Base-by-base conservation (phyloP, 2,888 invertebrate species). In the Caenorhabditis parvicauda region DNA sequence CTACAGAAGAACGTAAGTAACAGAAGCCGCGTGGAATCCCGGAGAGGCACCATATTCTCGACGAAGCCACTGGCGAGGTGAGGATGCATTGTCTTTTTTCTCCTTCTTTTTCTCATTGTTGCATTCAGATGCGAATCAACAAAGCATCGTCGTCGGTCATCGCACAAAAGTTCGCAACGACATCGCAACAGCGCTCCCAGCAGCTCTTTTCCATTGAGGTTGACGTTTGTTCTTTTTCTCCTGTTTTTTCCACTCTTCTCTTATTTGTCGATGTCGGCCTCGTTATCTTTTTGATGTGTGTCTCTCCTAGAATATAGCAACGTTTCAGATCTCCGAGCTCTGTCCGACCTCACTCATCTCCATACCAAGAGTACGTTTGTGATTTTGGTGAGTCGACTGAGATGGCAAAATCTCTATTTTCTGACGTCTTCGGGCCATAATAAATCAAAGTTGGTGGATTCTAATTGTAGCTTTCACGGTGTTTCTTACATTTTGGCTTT, bases 141-240 rank as follows among this genome's bases (percentile, higher is more conserved):
- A 19, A 66, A 64, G 29, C 67, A 71, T 44, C 56, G 71, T 14
- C 54, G 71, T 27, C 49, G 68, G 38, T 71, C 71, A 2, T 69
- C 68, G 7, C 64, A 63, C 44, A 62, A 60, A 54, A 52, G 56
- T n/a, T 41, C 62, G 3, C 64, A 68, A 51, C 43, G 64, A 37
- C 75, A 76, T 46, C 59, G 76, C 17, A 76, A 76, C 62, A 73
- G 73, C 47, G 76, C 76, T 9, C 76, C 76, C 6, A 74, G 68
- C 43, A 66, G 68, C 46, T 59, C 67, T 17, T 68, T 63, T 55
- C 71, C 71, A 27, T 52, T 65, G 29, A 55, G 71, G 55, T 71
- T 41, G 29, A 54, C n/a, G 9, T 22, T 41, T 2, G 21, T 42
- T 39, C 28, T 38, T 48, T 25, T 42, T 49, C 27, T 49, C 55